These are phyloP conservation scores for Luidia sarsii DNA, from an alignment of 53 echinoderm and acorn worm species.

Conservation along the genomic window DNA sequence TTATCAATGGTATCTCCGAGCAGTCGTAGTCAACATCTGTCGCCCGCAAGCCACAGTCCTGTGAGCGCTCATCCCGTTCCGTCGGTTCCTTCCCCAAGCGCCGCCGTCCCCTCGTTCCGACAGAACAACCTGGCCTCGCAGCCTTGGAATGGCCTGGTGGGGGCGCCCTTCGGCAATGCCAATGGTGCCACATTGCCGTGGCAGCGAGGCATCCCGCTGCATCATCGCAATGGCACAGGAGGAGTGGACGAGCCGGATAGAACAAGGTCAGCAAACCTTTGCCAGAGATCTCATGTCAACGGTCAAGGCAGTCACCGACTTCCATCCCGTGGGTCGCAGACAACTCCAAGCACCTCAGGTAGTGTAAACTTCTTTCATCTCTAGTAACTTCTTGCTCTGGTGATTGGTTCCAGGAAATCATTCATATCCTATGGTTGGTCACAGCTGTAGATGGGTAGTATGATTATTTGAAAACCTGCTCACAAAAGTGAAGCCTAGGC, in stretches of 20 bases:
- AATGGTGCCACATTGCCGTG: not conserved
- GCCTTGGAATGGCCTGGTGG: not conserved
- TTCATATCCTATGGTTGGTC: too few relatives aligned
- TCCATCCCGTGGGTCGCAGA: not conserved
- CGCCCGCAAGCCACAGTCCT: not conserved
- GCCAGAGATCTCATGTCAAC: not conserved
- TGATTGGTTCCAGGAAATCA: too few relatives aligned
- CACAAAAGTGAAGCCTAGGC: too few relatives aligned
- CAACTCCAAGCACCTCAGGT: slow-evolving; percentile 9
- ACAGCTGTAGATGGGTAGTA: too few relatives aligned
- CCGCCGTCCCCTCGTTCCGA: not conserved
- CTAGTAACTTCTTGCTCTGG: too few relatives aligned
- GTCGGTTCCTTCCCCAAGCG: not conserved
- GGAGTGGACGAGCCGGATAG: slow-evolving; percentile 38
- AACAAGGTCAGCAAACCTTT: not conserved
- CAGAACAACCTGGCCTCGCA: not conserved
- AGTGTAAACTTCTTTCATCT: too few relatives aligned
- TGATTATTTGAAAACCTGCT: too few relatives aligned
- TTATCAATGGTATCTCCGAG: not conserved
- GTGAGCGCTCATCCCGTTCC: not conserved
- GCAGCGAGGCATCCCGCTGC: not conserved
- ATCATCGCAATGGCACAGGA: not conserved
- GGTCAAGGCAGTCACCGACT: not conserved
- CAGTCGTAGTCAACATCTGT: not conserved
- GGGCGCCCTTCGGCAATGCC: not conserved